Evolutionary conservation across 2,888 invertebrate genomes (phyloP).

Genomic region (Dolichomitus sp.): DNA sequence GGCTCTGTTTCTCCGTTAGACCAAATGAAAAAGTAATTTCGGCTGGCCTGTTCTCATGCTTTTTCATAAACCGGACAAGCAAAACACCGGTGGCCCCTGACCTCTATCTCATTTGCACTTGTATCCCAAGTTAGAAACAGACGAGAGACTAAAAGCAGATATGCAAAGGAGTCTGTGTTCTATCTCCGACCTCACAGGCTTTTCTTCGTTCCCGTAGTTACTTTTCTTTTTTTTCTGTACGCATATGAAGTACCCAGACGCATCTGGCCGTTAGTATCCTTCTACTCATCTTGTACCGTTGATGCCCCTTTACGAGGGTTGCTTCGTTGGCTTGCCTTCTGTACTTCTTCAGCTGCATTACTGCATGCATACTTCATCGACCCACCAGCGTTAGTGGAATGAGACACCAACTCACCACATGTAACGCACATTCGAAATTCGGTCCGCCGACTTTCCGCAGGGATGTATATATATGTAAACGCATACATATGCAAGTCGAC

Average conservation of each 20-base stretch:
- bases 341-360: constrained; percentile 40
- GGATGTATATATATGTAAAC: constrained; percentile 44
- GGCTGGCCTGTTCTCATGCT: constrained; percentile 21
- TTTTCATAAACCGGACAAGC: constrained; percentile 38
- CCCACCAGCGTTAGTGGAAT: constrained; percentile 1
- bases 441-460: constrained; percentile 21
- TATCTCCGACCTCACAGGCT: constrained; percentile 28
- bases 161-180: constrained; percentile 38
- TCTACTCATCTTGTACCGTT: constrained; percentile 47
- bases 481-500: constrained; percentile 64
- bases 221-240: constrained; percentile 8
- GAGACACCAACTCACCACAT: constrained; percentile 30
- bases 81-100: not conserved
- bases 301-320: constrained; percentile 43
- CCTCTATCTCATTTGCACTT: constrained; percentile 50
- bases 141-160: constrained; percentile 27
- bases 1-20: not conserved
- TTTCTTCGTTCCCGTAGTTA: constrained; percentile 31
- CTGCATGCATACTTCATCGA: constrained; percentile 49
- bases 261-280: constrained; percentile 46
- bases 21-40: constrained; percentile 27
- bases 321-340: constrained; percentile 30
- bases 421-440: constrained; percentile 30
- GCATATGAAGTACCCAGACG: constrained; percentile 11
- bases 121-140: not conserved